Conservation (phyloP, 2,113 vertebrate genomes). For the Rattus norvegicus region GRCr8 NC_086035.1:40483001-40483500, state of each 20-base stretch:
- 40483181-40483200: background rate
- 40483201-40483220: background rate
- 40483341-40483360: background rate
- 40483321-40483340: background rate
- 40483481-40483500: background rate
- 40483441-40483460: background rate
- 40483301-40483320: background rate
- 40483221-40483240: background rate
- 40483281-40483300: background rate
- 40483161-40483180: background rate
- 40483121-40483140: background rate
- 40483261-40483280: background rate
- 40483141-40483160: background rate
- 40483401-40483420: background rate
- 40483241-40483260: background rate
- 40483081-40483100: background rate
- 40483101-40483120: background rate
- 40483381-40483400: background rate
- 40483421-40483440: background rate
- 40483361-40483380: background rate
- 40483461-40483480: background rate
- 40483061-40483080: too few species aligned
- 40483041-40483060: background rate
- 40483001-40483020: background rate
- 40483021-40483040: background rate